Base-by-base conservation (phyloP, 1,140 invertebrate genomes). In the Megathymus violae region DNA sequence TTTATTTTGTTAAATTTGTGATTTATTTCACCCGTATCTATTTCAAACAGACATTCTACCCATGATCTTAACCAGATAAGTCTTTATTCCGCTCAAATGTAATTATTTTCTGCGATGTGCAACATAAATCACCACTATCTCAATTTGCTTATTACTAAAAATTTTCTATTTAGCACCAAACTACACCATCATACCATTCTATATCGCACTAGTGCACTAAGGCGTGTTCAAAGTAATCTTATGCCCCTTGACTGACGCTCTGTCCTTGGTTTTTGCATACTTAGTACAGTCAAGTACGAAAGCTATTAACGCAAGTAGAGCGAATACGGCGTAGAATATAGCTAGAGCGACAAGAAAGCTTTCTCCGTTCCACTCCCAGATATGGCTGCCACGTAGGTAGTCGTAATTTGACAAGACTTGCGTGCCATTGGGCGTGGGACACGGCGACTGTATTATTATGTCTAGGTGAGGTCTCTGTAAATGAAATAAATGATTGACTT, bases 391-490 rank as follows among this genome's bases (percentile, higher is more conserved):
- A 10, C 74, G 82, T 19, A 93, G 74, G 67, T 93, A 92, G 38
- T 91, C 93, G 74, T 85, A 94, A 78, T 94, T 94, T 17, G 89
- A 82, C 25, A 97, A 85, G 10, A 95, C 94, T 76, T 95, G 93
- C 2, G 93, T 94, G n/a, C 95, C 96, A 73, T 96, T 95, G 0
- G 95, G 94, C 2, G 93, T 92, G 9, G 95, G 95, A 78, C 96
- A 97, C 1, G 95, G 93, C 13, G 94, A 93, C 78, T 96, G 95
- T 14, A 96, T 94, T 71, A 97, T 96, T 31, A 97, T 96, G 74
- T 96, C 96, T 80, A 96, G 94, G 64, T 94, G 94, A 74, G 96
- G 95, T 25, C 96, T 93, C 93, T 96, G 77, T 27, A 82, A 82
- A 67, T 38, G 65, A 44, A 62, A 62, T 71, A 56, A 10, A 22